phyloP scores from a whole-genome alignment of 2,888 invertebrate species.

The Papilio elwesi region DNA sequence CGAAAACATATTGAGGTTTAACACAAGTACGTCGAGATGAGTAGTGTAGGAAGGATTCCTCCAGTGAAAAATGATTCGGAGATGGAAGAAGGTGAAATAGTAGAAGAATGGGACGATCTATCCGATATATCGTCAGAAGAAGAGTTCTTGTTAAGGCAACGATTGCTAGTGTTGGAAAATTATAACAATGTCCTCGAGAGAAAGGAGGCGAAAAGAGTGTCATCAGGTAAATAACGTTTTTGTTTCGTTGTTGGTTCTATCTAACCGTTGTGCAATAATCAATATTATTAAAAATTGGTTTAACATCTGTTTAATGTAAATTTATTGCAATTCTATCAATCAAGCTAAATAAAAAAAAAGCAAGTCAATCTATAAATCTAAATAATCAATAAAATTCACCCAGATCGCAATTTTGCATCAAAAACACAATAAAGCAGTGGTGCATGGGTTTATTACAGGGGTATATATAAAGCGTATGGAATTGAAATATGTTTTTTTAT shows the following conservation, averaged over 20 bases:
- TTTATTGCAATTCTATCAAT: too few relatives aligned
- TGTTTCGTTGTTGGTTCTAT: not conserved
- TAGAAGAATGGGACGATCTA: slow-evolving; percentile 71
- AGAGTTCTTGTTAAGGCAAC: slow-evolving; percentile 73
- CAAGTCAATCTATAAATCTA: too few relatives aligned
- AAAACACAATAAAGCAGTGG: too few relatives aligned
- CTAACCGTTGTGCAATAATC: not conserved
- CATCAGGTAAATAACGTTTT: slow-evolving; percentile 57
- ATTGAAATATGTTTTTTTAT: too few relatives aligned
- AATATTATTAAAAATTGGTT: too few relatives aligned
- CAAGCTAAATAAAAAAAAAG: too few relatives aligned
- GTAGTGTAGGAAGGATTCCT: slow-evolving; percentile 62
- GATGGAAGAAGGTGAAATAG: slow-evolving; percentile 81
- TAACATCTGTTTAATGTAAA: too few relatives aligned
- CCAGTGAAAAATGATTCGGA: slow-evolving; percentile 67
- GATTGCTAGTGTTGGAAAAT: slow-evolving; percentile 75
- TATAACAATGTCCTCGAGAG: slow-evolving; percentile 80
- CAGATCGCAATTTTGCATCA: too few relatives aligned
- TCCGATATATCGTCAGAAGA: slow-evolving; percentile 81
- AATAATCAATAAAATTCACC: too few relatives aligned
- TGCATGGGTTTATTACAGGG: too few relatives aligned
- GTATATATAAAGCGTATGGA: too few relatives aligned
- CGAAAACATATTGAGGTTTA: not conserved
- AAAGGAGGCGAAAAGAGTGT: slow-evolving; percentile 71
- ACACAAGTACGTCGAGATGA: slow-evolving; percentile 52